These are phyloP conservation scores for Tigriopus japonicus DNA, from an alignment of 1,140 invertebrate species.

Conservation along the genomic window DNA sequence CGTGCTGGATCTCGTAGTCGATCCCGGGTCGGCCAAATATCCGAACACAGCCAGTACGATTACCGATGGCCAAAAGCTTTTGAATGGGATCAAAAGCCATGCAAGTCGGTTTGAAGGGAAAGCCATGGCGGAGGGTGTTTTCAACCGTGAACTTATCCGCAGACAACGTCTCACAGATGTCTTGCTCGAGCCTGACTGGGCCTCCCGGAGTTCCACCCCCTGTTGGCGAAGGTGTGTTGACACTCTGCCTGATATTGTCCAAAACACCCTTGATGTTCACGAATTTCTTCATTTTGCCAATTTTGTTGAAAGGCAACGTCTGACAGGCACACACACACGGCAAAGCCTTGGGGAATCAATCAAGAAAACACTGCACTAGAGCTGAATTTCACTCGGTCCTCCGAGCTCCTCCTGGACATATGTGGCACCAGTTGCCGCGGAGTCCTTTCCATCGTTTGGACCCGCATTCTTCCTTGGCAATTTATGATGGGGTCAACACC, in stretches of 20 bases:
- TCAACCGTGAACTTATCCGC: constrained; percentile 30
- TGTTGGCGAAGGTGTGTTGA: background rate
- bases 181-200: background rate
- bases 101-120: constrained; percentile 89
- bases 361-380: no score
- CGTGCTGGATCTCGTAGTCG: constrained; percentile 32
- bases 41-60: constrained; percentile 78
- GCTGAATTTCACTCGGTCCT: no score
- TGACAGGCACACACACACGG: constrained; percentile 30
- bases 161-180: constrained; percentile 13
- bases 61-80: constrained; percentile 84
- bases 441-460: no score
- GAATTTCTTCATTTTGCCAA: constrained; percentile 5
- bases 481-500: no score
- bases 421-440: no score
- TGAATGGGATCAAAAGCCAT: constrained; percentile 96
- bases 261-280: constrained; percentile 8
- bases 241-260: constrained; percentile 5
- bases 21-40: constrained; percentile 30
- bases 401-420: no score
- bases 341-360: no score
- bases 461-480: no score
- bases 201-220: background rate
- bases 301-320: constrained; percentile 22
- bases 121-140: constrained; percentile 94